Evolutionary conservation across 2,888 invertebrate genomes (phyloP), one percentile per base, ranked within the genome.

Genomic region (Aethes cnicana): DNA sequence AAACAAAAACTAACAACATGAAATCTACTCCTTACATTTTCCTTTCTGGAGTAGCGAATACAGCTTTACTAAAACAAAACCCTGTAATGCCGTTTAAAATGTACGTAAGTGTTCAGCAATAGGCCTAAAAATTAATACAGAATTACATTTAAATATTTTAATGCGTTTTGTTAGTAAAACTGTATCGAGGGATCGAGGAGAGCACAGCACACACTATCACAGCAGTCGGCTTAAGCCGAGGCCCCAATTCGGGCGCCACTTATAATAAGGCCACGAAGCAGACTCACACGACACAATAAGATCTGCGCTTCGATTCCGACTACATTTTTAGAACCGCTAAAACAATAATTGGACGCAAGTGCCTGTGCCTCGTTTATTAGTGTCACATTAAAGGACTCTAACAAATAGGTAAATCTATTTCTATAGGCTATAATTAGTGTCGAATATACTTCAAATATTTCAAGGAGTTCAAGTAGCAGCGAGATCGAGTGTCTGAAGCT

Each of bases 191-290:
- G 73, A 63, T 72, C 62, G 75, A 76, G 79, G 80, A 73, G 77
- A 75, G 80, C 85, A 85, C 86, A 86, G 87, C 86, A 77, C 84
- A 77, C 74, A 80, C 79, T 88, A 89, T 89, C 89, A 89, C 89
- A 89, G 87, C 84, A 75, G 65, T 74, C 78, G 80, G 80, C 74
- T 57, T 49, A 57, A 59, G 72, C 83, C 82, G 72, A 72, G 54
- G 80, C 79, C 79, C 82, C 80, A 66, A 60, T 62, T 58, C 56
- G 81, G 84, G 81, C 78, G 79, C 83, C 83, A 78, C 74, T 73
- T 77, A 74, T 67, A 69, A 74, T 88, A 89, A 89, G 89, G 89
- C 89, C 89, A 88, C 89, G 81, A 87, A 88, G 74, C 81, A 83
- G 85, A 79, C 74, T 77, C 75, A 78, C 74, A 70, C 75, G 77